phyloP scores from a whole-genome alignment of 2,797 vertebrate genomes.

The Typhlichthys subterraneus region DNA sequence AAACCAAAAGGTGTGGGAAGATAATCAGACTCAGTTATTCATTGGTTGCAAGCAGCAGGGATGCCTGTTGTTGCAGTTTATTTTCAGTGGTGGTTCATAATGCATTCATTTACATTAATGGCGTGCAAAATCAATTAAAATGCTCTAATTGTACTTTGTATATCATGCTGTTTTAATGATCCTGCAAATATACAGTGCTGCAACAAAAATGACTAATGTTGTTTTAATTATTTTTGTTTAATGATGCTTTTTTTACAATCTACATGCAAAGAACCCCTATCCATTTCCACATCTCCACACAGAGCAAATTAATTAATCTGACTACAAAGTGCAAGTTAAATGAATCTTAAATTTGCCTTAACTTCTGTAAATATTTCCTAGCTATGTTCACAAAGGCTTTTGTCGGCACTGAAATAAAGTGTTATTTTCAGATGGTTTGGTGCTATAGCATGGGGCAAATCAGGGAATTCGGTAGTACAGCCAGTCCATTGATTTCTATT shows the following conservation, averaged over 20 bases:
- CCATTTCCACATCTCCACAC: conserved; percentile 1
- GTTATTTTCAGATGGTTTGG: conserved; percentile 7
- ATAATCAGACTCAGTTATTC: conserved; percentile 1
- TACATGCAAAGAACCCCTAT: conserved; percentile 19
- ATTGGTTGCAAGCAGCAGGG: conserved; percentile 8
- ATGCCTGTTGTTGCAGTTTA: conserved; percentile 8
- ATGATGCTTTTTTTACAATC: conserved; percentile 28
- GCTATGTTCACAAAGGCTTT: conserved; percentile 1
- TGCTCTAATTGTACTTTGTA: conserved; percentile 43
- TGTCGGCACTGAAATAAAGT: conserved; percentile 8
- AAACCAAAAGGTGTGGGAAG: conserved; percentile 1
- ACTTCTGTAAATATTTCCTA: conserved; percentile 13
- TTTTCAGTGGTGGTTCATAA: conserved; percentile 23
- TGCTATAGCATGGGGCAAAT: conserved; percentile 1
- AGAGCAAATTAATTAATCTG: conserved; percentile 17
- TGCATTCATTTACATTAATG: conserved; percentile 46
- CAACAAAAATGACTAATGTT: conserved; percentile 12
- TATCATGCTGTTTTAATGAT: conserved; percentile 47
- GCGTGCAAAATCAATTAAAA: conserved; percentile 53
- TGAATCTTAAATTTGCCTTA: conserved; percentile 14
- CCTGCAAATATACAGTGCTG: conserved; percentile 20
- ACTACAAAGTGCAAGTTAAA: conserved; percentile 21
- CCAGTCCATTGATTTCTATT: conserved; percentile 38
- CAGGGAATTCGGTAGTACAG: conserved; percentile 4
- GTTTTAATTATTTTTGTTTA: conserved; percentile 33